phyloP scores from a whole-genome alignment of 37 sponge, comb jelly and placozoan genomes.

The Cladorhizidae sp. region DNA sequence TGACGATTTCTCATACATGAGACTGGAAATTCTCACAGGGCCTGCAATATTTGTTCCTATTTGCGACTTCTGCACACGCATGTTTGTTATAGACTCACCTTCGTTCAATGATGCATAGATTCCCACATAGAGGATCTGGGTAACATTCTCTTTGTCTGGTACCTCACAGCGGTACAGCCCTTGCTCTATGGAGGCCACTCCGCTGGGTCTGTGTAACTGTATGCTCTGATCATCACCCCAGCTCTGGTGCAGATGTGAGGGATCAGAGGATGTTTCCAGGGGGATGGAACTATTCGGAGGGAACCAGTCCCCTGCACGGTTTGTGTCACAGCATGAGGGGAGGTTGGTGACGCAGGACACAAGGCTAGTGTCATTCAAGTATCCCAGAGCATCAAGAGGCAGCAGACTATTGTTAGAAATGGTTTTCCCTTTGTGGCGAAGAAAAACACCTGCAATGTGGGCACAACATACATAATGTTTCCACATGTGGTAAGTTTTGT shows the following conservation, averaged over 20 bases:
- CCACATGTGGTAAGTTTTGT: background rate
- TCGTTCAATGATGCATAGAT: background rate
- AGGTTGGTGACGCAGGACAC: background rate
- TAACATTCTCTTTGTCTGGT: constrained; percentile 1
- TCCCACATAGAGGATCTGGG: constrained; percentile 14
- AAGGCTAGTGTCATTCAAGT: no score
- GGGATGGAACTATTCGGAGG: background rate
- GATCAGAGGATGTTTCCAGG: background rate
- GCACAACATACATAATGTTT: no score
- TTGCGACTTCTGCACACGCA: background rate
- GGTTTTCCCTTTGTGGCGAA: background rate
- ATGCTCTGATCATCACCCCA: constrained; percentile 5
- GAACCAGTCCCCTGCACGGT: constrained; percentile 10
- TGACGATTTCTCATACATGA: background rate
- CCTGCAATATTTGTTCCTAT: background rate
- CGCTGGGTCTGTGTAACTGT: constrained; percentile 5
- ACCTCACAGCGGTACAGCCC: constrained; percentile 20
- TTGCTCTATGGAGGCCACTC: background rate
- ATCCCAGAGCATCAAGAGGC: background rate
- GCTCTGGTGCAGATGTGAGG: background rate
- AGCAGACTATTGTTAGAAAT: background rate
- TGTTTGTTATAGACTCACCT: background rate
- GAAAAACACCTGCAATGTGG: background rate
- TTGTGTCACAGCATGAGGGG: constrained; percentile 5
- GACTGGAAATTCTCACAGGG: background rate